phyloP scores from a whole-genome alignment of 2,888 invertebrate species.

The Hipparchia semele region DNA sequence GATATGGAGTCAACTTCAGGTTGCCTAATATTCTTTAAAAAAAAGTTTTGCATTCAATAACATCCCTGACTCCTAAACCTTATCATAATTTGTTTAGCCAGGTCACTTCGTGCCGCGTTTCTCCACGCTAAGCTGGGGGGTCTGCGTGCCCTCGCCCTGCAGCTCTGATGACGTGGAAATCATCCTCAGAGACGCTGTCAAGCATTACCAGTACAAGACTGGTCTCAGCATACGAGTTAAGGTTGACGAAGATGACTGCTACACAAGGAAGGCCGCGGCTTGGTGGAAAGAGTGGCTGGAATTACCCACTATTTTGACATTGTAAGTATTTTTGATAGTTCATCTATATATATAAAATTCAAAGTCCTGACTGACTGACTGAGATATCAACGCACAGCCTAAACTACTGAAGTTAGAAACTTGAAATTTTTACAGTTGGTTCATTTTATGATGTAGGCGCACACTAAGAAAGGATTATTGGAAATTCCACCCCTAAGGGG shows the following conservation, averaged over 20 bases:
- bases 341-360: background rate
- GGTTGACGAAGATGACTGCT: constrained; percentile 85
- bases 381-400: no score
- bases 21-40: no score
- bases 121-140: constrained; percentile 87
- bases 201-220: constrained; percentile 83
- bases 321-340: constrained; percentile 59
- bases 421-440: no score
- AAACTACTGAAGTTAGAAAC: no score
- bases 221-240: constrained; percentile 84
- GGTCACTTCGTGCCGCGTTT: constrained; percentile 89
- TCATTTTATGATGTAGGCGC: no score
- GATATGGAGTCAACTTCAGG: no score
- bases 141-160: constrained; percentile 87
- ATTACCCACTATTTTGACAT: constrained; percentile 65
- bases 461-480: no score
- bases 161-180: constrained; percentile 82
- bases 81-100: constrained; percentile 79
- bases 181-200: constrained; percentile 82
- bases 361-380: no score
- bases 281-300: constrained; percentile 71
- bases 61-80: constrained; percentile 27
- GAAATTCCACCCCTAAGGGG: no score
- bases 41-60: no score
- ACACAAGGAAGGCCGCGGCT: constrained; percentile 66